phyloP scores from a whole-genome alignment of 2,888 invertebrate species.

The Slavum lentiscoides region DNA sequence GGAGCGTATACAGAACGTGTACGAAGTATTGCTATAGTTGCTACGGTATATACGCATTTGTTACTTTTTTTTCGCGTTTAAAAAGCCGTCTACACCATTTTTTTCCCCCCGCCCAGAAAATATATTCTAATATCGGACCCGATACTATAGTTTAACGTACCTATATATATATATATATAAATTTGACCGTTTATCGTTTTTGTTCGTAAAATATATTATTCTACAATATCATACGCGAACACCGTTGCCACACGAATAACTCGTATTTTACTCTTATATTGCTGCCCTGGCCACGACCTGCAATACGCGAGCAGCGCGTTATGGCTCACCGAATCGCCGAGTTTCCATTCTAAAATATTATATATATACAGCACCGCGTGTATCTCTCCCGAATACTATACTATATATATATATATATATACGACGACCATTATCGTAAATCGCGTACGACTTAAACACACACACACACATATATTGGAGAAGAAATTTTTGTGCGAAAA shows the following conservation, averaged over 20 bases:
- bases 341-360: background rate
- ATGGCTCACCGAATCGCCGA: background rate
- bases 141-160: background rate
- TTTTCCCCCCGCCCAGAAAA: background rate
- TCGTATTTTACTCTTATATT: background rate
- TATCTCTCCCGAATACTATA: no score
- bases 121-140: slow-evolving; percentile 31
- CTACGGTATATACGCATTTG: no score
- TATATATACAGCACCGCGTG: no score
- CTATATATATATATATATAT: background rate
- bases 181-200: slow-evolving; percentile 47
- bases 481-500: background rate
- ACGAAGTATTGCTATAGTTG: no score
- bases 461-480: background rate
- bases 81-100: background rate
- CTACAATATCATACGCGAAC: no score
- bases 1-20: no score
- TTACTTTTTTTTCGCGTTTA: background rate
- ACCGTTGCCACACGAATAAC: no score
- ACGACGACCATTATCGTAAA: slow-evolving; percentile 24
- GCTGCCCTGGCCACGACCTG: background rate
- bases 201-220: background rate
- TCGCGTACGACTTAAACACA: background rate
- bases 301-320: background rate
- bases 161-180: no score